These are phyloP conservation scores for Lacanobia wlatinum DNA, from an alignment of 2,888 invertebrate species.

Conservation along the genomic window DNA sequence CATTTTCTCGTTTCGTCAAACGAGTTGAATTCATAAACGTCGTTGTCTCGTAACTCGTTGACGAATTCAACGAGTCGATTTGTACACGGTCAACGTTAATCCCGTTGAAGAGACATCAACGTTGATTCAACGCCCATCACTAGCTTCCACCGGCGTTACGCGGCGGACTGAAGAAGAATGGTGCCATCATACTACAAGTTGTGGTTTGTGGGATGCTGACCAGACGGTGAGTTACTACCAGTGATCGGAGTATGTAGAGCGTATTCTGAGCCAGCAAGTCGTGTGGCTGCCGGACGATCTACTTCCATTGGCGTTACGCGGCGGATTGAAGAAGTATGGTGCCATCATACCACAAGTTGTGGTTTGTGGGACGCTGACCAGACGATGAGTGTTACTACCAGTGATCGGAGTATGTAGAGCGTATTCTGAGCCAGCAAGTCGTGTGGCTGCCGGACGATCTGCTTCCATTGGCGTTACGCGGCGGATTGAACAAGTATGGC, in stretches of 20 bases:
- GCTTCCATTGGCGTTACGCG: conserved; percentile 80
- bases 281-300: conserved; percentile 93
- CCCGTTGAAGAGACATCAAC: no score
- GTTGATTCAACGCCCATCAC: no score
- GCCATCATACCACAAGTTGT: conserved; percentile 95
- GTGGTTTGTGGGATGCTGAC: conserved; percentile 98
- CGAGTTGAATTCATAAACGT: no score
- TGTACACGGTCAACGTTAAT: no score
- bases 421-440: conserved; percentile 96
- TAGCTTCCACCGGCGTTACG: conserved; percentile 78
- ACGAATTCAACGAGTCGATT: no score
- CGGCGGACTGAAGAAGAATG: conserved; percentile 83
- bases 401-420: conserved; percentile 80
- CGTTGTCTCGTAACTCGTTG: no score
- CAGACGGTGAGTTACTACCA: conserved; percentile 85
- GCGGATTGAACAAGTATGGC: conserved; percentile 88
- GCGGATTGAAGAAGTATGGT: conserved; percentile 88
- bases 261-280: conserved; percentile 96
- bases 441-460: conserved; percentile 93
- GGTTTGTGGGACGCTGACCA: conserved; percentile 97
- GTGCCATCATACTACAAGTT: conserved; percentile 95
- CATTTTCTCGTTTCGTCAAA: no score
- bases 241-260: conserved; percentile 80
- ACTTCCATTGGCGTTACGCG: conserved; percentile 80
- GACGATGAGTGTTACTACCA: conserved; percentile 85